Evolutionary conservation across 2,113 vertebrate genomes (phyloP), one percentile per base, ranked within the genome.

Genomic region (Hyperoodon ampullatus): DNA sequence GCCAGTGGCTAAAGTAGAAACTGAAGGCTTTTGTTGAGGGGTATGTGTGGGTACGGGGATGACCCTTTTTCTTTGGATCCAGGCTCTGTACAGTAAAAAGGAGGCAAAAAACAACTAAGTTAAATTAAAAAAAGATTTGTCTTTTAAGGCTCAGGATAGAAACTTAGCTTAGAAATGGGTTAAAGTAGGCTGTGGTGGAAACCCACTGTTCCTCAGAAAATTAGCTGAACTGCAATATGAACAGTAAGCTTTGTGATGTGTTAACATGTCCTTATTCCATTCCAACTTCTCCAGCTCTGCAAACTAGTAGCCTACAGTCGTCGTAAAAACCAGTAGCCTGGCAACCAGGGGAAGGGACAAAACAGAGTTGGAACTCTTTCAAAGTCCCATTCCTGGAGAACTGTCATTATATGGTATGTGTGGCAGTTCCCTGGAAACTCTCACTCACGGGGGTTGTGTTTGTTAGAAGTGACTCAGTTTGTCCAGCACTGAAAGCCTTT

Each of bases 91-190:
- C 0, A 24, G 44, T 95, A 15, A 96, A 15, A 80, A 97, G 23
- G 47, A 53, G 16, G 84, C 66, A 84, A 93, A 72, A 94, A 92
- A 42, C 39, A 82, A 70, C 70, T 42, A 96, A 55, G 13, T 94
- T 87, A 95, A 95, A 50, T 96, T 89, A 75, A 88, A 75, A 89
- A 66, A 92, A 11, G 7, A 35, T 60, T 68, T 95, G 93, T 60
- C 71, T 96, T 96, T 97, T 60, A 97, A 97, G 97, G 98, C 98
- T 98, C 95, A 98, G 81, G 90, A 66, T 96, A 90, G 83, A 97
- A 97, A 93, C 88, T 95, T 96, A 96, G 98, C 98, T 98, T 97
- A 97, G 95, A 97, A 96, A 90, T 93, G 77, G 94, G 47, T 96
- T 96, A 90, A 80, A 83, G 58, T 80, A 81, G 92, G 71, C 71